These are phyloP conservation scores for Centrocercus urophasianus DNA, from an alignment of 2,113 vertebrate species.

Conservation along the genomic window DNA sequence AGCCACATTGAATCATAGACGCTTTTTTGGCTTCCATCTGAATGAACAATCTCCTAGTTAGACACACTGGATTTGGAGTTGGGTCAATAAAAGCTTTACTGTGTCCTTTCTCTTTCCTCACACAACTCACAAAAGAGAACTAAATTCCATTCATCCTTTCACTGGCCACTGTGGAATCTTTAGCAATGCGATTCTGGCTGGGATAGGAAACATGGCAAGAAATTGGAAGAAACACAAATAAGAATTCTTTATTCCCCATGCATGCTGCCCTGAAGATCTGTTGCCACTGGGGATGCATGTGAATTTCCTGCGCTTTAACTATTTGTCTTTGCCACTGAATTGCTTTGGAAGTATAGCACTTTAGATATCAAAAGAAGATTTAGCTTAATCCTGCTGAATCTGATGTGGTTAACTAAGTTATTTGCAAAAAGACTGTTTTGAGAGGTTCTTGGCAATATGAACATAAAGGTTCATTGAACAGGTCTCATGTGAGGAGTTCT, in stretches of 20 bases:
- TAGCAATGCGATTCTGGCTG: constrained; percentile 75
- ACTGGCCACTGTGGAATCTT: constrained; percentile 79
- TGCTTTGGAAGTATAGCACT: constrained; percentile 39
- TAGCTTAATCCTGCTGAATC: constrained; percentile 64
- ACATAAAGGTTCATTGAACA: constrained; percentile 37
- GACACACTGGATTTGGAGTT: constrained; percentile 84
- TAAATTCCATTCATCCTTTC: constrained; percentile 85
- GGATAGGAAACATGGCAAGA: constrained; percentile 77
- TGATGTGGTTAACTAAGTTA: constrained; percentile 57
- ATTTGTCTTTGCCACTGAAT: constrained; percentile 51
- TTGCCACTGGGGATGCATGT: constrained; percentile 63
- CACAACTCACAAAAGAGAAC: constrained; percentile 80
- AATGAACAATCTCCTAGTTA: constrained; percentile 85
- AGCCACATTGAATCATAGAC: constrained; percentile 74
- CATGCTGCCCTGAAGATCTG: constrained; percentile 60
- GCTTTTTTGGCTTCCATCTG: constrained; percentile 82
- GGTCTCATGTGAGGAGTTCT: constrained; percentile 14
- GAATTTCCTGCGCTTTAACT: constrained; percentile 73
- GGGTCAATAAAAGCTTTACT: constrained; percentile 85
- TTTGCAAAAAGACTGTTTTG: constrained; percentile 41
- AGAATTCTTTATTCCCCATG: constrained; percentile 76
- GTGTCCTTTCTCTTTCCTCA: constrained; percentile 80
- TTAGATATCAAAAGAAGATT: constrained; percentile 66
- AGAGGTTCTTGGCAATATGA: constrained; percentile 49
- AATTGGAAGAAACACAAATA: constrained; percentile 78